A percentile compares a stretch with the other conserved stretches of the same genome.
phyloP scores from a whole-genome alignment of 2,113 vertebrate genomes.

The Thunnus maccoyii region DNA sequence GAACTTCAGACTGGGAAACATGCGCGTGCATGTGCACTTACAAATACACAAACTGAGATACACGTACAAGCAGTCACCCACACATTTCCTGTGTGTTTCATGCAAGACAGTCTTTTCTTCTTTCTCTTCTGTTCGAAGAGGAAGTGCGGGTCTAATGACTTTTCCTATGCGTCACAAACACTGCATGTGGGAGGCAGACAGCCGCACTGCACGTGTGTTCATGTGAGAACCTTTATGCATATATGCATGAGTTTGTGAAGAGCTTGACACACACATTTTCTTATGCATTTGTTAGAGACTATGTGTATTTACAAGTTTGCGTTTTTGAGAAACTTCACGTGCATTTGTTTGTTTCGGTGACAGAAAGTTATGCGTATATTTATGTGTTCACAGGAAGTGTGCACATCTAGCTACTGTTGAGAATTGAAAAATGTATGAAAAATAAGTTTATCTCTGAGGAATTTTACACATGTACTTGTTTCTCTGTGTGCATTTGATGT shows the following conservation, averaged over 20 bases:
- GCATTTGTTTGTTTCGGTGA: slow-evolving; percentile 20
- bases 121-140: slow-evolving; percentile 77
- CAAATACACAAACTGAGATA: slow-evolving; percentile 23
- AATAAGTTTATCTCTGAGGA: slow-evolving; percentile 41
- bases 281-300: slow-evolving; percentile 48
- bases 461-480: slow-evolving; percentile 16
- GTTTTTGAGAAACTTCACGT: slow-evolving; percentile 40
- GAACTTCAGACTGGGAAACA: slow-evolving; percentile 45
- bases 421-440: slow-evolving; percentile 12
- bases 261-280: slow-evolving; percentile 48
- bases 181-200: slow-evolving; percentile 74
- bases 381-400: slow-evolving; percentile 33
- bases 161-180: slow-evolving; percentile 80
- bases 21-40: not conserved
- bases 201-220: slow-evolving; percentile 62
- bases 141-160: slow-evolving; percentile 81
- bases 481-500: slow-evolving; percentile 37
- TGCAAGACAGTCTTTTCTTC: slow-evolving; percentile 69
- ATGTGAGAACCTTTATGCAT: slow-evolving; percentile 65
- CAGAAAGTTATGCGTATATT: slow-evolving; percentile 10
- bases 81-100: slow-evolving; percentile 81
- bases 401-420: slow-evolving; percentile 17
- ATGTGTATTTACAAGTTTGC: slow-evolving; percentile 29
- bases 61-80: slow-evolving; percentile 70
- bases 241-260: slow-evolving; percentile 56